Percentiles rank a stretch among this genome's conserved stretches.
Evolutionary conservation across 2,113 vertebrate genomes (phyloP).

Genomic region (Notiomystis cincta): DNA sequence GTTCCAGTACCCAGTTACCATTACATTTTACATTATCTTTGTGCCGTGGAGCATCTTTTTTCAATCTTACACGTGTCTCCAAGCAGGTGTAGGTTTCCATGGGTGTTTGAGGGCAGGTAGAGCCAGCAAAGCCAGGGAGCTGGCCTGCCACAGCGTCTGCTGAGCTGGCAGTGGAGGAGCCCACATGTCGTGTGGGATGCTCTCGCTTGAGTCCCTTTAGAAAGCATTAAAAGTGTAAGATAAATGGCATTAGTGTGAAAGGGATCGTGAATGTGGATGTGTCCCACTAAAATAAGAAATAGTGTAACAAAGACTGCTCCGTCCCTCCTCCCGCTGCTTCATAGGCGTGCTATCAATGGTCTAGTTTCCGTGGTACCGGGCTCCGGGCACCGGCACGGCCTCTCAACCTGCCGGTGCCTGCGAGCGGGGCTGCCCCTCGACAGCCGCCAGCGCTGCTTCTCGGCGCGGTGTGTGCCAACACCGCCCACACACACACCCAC

Average conservation of each 20-base stretch:
- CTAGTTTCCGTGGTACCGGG: background rate
- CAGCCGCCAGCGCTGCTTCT: background rate
- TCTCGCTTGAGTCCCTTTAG: background rate
- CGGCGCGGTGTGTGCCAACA: accelerated
- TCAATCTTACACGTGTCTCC: background rate
- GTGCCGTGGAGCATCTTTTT: background rate
- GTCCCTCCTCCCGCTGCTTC: background rate
- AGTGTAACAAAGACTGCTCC: background rate
- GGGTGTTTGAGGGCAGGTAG: background rate
- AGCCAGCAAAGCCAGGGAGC: background rate
- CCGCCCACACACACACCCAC: background rate
- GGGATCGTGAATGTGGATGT: background rate
- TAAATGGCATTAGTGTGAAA: background rate
- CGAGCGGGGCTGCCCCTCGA: background rate
- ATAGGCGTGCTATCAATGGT: accelerated
- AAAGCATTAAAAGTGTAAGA: background rate
- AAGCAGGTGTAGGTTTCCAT: background rate
- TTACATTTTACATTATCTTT: background rate
- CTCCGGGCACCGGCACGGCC: background rate
- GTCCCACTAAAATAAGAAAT: too few relatives aligned
- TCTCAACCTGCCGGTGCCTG: background rate
- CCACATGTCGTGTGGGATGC: background rate
- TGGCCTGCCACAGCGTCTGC: background rate
- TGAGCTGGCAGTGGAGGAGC: background rate
- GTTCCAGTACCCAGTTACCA: background rate